These are phyloP conservation scores for Ischnura elegans DNA, from an alignment of 2,888 invertebrate species.

Conservation along the genomic window DNA sequence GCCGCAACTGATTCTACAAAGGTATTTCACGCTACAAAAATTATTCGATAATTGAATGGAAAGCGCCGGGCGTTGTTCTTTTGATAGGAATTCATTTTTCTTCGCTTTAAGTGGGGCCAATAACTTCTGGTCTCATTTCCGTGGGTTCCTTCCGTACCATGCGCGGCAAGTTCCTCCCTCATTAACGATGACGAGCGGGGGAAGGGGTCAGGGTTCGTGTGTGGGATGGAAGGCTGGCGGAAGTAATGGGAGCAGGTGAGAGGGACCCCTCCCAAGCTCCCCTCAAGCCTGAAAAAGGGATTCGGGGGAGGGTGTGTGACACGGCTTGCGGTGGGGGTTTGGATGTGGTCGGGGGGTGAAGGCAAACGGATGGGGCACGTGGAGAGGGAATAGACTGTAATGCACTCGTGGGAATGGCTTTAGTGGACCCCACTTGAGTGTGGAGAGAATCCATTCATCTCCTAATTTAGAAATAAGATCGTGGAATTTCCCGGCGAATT, in stretches of 20 bases:
- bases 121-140: background rate
- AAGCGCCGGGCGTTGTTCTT: too few relatives aligned
- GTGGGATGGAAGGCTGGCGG: background rate
- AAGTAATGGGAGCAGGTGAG: constrained; percentile 28
- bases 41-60: too few relatives aligned
- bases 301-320: background rate
- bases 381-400: background rate
- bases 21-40: too few relatives aligned
- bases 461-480: too few relatives aligned
- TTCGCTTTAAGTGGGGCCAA: background rate
- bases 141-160: background rate
- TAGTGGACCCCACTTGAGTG: too few relatives aligned
- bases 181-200: background rate
- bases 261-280: background rate
- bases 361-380: background rate
- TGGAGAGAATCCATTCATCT: too few relatives aligned
- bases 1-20: too few relatives aligned
- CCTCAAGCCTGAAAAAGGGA: background rate
- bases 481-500: too few relatives aligned
- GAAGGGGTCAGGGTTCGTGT: background rate
- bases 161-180: background rate
- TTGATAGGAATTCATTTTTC: too few relatives aligned
- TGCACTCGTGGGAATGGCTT: background rate
- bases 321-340: background rate
- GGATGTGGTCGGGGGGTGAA: too few relatives aligned